These are phyloP conservation scores for Danio aesculapii DNA, from an alignment of 2,797 vertebrate species.

Conservation along the genomic window DNA sequence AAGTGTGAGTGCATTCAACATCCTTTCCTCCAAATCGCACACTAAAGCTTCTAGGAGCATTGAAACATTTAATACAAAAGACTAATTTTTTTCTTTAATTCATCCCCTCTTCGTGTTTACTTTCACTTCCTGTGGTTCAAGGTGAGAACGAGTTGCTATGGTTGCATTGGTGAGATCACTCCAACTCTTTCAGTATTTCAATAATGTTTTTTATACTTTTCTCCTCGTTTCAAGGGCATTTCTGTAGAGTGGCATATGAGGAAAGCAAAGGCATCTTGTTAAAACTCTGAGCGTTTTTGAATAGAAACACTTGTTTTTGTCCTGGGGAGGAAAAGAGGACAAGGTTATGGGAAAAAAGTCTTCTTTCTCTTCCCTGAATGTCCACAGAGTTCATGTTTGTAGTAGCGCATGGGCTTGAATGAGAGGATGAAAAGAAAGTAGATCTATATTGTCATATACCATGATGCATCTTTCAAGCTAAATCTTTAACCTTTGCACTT, in stretches of 20 bases:
- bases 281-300: constrained; percentile 52
- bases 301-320: constrained; percentile 45
- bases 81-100: constrained; percentile 51
- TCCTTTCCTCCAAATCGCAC: constrained; percentile 8
- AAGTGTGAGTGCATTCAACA: background rate
- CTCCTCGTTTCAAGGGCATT: constrained; percentile 62
- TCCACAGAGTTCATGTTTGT: background rate
- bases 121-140: constrained; percentile 67
- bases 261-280: constrained; percentile 58
- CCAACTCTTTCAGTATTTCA: constrained; percentile 49
- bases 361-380: background rate
- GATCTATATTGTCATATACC: constrained; percentile 10
- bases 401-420: background rate
- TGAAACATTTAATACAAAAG: constrained; percentile 46
- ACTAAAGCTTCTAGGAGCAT: constrained; percentile 17
- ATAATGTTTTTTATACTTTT: constrained; percentile 38
- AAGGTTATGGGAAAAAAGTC: constrained; percentile 3
- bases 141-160: constrained; percentile 77
- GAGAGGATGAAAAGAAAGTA: background rate
- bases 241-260: constrained; percentile 50
- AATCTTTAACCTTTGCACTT: constrained; percentile 56
- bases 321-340: constrained; percentile 9
- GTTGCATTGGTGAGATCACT: constrained; percentile 65
- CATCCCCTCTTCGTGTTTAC: constrained; percentile 48
- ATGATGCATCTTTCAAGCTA: constrained; percentile 35